Evolutionary conservation across 2,113 vertebrate species (phyloP), one percentile per base, ranked within the genome.

Genomic region (Ammodytes dubius): DNA sequence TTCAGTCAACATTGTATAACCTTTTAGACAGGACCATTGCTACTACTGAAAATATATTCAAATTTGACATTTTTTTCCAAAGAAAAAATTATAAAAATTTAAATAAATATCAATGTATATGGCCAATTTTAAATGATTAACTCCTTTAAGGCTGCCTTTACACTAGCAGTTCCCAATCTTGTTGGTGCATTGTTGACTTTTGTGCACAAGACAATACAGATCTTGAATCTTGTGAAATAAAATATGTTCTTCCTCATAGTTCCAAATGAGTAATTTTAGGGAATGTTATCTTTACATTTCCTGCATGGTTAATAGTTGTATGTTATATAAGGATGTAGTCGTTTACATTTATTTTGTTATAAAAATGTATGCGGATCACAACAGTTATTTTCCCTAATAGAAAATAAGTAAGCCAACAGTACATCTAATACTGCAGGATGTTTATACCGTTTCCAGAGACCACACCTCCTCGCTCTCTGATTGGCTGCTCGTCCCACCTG

Each of bases 401-500:
- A 27, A 60, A 79, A 79, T 64, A 65, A 9, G 1, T 5, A 4
- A 27, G 27, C 27, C 27, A 1, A 52, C 50, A 52, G 15, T 35
- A 2, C 49, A 37, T 4, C 2, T 0, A 5, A 27, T 3, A 3
- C 27, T 7, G 2, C 7, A 7, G 6, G 12, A 0, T 59, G 56
- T n/a, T 61, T 43, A 4, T 13, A 12, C 19, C 2, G 35, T 53
- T 53, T 4, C 3, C 0, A 11, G 1, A 87, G 58, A 3, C 77
- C 81, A 70, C 88, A 4, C 90, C 83, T 7, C 17, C 27, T 43
- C 45, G 2, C 0, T 1, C 57, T 82, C 84, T 92, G 89, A 93
- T 92, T 93, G 92, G 93, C 39, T 86, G 67, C 1, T 49, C 43
- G 0, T 46, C 40, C 84, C 90, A 94, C 81, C 87, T 92, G 91